A percentile compares a stretch with the other conserved stretches of the same genome.
Evolutionary conservation across 2,888 invertebrate species (phyloP).

Genomic region (Hydraecia micacea): DNA sequence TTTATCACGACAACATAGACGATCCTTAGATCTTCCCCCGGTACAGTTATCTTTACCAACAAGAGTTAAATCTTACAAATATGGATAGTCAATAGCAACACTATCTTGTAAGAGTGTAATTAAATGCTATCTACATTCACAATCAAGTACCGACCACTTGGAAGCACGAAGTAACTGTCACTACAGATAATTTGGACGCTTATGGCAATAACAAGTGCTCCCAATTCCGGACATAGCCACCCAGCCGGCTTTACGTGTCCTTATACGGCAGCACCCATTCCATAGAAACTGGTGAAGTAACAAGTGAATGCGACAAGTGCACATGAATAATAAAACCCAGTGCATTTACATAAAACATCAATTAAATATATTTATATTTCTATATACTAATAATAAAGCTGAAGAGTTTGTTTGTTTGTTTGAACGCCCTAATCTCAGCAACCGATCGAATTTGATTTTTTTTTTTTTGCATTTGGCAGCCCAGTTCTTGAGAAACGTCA

Average conservation of each 20-base stretch:
- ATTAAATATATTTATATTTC: neutral
- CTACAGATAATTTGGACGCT: conserved; percentile 64
- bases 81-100: conserved; percentile 39
- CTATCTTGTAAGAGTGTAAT: conserved; percentile 57
- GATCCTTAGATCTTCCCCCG: neutral
- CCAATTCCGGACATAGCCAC: conserved; percentile 57
- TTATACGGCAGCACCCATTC: conserved; percentile 59
- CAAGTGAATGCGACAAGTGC: conserved; percentile 50
- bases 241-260: conserved; percentile 51
- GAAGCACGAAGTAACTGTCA: conserved; percentile 64
- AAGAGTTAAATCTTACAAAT: conserved; percentile 33
- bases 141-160: conserved; percentile 40
- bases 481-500: neutral
- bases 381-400: neutral
- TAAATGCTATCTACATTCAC: conserved; percentile 60
- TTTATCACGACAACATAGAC: neutral
- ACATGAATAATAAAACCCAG: conserved; percentile 31
- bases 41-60: conserved; percentile 8
- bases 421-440: neutral
- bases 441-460: neutral
- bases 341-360: conserved; percentile 34
- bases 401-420: neutral
- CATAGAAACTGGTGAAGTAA: conserved; percentile 47
- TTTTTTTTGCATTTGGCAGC: neutral
- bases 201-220: conserved; percentile 68